A percentile compares a stretch with the other conserved stretches of the same genome.
Conservation (phyloP, 2,888 invertebrate species). For the Marronus borbonicus region DNA sequence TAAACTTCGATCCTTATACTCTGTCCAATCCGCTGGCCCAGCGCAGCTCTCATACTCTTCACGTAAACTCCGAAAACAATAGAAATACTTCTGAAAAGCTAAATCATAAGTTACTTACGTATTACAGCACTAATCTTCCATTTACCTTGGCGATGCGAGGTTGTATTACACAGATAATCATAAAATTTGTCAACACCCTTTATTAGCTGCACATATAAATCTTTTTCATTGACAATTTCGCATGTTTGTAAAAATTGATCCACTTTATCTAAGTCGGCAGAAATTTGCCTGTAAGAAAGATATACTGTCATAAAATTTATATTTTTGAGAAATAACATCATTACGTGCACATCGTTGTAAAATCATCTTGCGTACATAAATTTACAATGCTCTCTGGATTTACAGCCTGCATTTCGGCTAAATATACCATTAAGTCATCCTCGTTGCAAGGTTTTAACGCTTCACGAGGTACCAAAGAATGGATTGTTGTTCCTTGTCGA, state of each 20-base stretch:
- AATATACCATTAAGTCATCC: conserved; percentile 70
- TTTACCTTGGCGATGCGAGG: conserved; percentile 44
- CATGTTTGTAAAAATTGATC: conserved; percentile 68
- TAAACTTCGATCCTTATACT: conserved; percentile 67
- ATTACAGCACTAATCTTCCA: neutral
- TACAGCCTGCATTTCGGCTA: conserved; percentile 72
- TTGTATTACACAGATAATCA: conserved; percentile 67
- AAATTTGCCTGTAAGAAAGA: conserved; percentile 61
- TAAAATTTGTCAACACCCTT: conserved; percentile 69
- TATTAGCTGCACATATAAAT: conserved; percentile 71
- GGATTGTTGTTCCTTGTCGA: neutral
- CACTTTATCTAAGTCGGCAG: conserved; percentile 67
- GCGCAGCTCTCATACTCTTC: conserved; percentile 72
- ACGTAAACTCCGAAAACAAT: conserved; percentile 69
- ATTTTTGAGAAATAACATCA: neutral
- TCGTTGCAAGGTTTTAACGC: conserved; percentile 62
- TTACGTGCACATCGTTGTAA: conserved; percentile 67
- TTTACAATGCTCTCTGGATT: conserved; percentile 73
- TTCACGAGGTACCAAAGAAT: conserved; percentile 25
- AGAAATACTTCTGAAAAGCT: conserved; percentile 65
- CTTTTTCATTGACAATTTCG: conserved; percentile 65
- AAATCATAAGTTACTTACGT: conserved; percentile 47
- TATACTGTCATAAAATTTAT: neutral
- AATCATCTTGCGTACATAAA: conserved; percentile 68
- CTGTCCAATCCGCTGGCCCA: conserved; percentile 74